Evolutionary conservation across 30 jellyfish, hydroid and myxozoan genomes (phyloP).

Genomic region (Catostylus mosaicus): DNA sequence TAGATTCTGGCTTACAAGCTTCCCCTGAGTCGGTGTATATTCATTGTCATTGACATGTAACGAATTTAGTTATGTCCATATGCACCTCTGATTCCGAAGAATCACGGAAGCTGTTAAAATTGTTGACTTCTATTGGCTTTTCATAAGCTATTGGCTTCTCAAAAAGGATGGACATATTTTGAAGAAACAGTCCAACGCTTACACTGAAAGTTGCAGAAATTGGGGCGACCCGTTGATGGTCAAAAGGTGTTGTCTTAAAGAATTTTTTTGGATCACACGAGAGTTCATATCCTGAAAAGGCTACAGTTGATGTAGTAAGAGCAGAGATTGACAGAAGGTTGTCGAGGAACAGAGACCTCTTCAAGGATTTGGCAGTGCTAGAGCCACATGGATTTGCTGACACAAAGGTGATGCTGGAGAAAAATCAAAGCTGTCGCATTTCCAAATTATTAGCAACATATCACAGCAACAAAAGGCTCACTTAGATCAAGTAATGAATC

Average conservation of each 20-base stretch:
- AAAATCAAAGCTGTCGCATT: conserved; percentile 5
- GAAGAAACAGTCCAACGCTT: no score
- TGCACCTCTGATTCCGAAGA: no score
- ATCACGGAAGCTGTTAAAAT: no score
- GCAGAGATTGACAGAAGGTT: conserved; percentile 53
- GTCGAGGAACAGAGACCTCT: conserved; percentile 46
- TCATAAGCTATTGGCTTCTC: no score
- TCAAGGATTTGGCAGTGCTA: conserved; percentile 18
- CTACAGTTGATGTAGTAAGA: no score
- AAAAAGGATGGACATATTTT: no score
- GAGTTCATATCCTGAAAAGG: conserved; percentile 5
- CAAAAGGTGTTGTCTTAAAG: conserved; percentile 21
- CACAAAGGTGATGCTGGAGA: conserved; percentile 10
- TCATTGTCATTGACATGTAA: no score
- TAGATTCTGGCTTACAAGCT: no score
- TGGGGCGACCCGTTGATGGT: conserved; percentile 51
- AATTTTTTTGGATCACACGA: conserved; percentile 20
- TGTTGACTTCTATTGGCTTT: no score
- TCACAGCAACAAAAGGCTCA: conserved; percentile 7
- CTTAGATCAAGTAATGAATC: not conserved
- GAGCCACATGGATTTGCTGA: conserved; percentile 37
- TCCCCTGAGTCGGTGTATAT: no score
- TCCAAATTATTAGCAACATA: not conserved
- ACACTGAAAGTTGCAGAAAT: conserved; percentile 20
- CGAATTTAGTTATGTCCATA: no score